Evolutionary conservation across 2,113 vertebrate genomes (phyloP).

Genomic region (Dasyornis broadbenti): DNA sequence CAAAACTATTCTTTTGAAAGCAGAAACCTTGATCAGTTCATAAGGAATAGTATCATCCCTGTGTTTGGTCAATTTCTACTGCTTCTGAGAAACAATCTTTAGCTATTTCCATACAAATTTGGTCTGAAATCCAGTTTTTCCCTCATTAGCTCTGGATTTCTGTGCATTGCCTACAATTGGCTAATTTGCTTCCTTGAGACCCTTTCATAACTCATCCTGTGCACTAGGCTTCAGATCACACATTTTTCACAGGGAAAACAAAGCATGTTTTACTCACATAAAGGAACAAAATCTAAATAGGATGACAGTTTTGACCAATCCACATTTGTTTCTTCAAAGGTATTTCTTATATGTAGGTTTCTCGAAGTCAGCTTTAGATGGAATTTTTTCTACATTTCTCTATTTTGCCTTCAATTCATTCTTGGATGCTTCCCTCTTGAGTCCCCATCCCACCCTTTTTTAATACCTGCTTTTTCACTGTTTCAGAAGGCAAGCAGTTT

Average conservation of each 20-base stretch:
- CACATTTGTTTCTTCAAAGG: not conserved
- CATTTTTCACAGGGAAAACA: not conserved
- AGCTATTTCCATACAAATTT: not conserved
- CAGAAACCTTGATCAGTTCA: not conserved
- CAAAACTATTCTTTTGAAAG: not conserved
- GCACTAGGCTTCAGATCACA: not conserved
- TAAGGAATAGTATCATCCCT: not conserved
- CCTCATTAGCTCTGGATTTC: not conserved
- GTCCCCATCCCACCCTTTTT: not conserved
- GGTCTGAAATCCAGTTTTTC: not conserved
- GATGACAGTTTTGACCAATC: not conserved
- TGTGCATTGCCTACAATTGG: not conserved
- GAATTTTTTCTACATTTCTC: not conserved
- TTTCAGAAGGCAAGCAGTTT: not conserved
- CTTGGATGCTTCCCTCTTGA: not conserved
- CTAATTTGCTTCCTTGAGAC: not conserved
- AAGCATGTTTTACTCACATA: not conserved
- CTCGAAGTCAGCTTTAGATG: not conserved
- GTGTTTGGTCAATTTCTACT: not conserved
- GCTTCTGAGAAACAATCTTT: not conserved
- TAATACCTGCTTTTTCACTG: not conserved
- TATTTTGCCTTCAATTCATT: not conserved
- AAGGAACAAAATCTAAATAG: not conserved
- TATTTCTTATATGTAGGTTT: not conserved
- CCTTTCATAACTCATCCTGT: not conserved